These are phyloP conservation scores for Pavo muticus DNA, from an alignment of 2,113 vertebrate genomes.

Conservation along the genomic window DNA sequence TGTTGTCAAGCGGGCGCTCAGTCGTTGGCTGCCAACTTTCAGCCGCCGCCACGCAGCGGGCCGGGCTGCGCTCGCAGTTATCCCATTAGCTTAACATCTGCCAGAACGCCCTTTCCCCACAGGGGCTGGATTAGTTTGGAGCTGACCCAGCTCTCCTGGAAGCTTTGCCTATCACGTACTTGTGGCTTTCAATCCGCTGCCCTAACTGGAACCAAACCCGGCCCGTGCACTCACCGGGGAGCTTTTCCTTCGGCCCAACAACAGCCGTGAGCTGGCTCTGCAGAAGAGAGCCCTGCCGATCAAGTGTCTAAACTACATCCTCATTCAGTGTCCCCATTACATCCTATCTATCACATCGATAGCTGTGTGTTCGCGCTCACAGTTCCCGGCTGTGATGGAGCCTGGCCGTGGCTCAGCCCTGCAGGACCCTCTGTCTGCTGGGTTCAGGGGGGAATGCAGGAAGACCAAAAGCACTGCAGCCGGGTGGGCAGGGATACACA, in stretches of 20 bases:
- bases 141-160: slow-evolving; percentile 1
- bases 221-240: neutral
- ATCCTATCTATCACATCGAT: rapidly evolving
- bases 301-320: neutral
- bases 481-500: neutral
- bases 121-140: slow-evolving; percentile 56
- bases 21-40: neutral
- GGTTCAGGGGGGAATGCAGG: no score
- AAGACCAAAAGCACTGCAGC: neutral
- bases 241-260: slow-evolving; percentile 12
- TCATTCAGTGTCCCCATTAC: no score
- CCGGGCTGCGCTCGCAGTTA: neutral
- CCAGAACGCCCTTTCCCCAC: slow-evolving; percentile 45
- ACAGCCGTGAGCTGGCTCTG: neutral
- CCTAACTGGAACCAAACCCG: neutral
- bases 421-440: no score
- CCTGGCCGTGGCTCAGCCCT: no score
- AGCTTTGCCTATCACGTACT: neutral
- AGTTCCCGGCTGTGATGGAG: neutral
- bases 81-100: slow-evolving; percentile 11
- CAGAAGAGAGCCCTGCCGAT: neutral
- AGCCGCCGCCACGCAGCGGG: neutral
- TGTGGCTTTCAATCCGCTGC: slow-evolving; percentile 30
- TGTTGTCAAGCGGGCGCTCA: rapidly evolving
- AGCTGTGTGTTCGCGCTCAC: rapidly evolving